Percentiles rank a stretch among this genome's conserved stretches.
phyloP scores from a whole-genome alignment of 2,113 vertebrate genomes.

The Galeopterus variegatus region DNA sequence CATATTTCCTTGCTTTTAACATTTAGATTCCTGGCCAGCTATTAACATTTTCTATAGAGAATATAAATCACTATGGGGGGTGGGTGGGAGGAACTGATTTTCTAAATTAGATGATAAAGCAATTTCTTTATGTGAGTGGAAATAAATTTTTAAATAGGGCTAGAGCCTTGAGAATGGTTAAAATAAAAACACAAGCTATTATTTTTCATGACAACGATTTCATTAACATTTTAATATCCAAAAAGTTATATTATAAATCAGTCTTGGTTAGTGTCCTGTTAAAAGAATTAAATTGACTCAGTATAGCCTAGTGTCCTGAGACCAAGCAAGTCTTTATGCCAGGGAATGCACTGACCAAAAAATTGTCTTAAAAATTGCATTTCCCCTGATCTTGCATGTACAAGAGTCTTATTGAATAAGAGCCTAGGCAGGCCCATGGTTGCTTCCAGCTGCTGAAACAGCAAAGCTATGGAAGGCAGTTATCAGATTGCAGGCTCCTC shows the following conservation, averaged over 20 bases:
- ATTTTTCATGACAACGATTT: constrained; percentile 65
- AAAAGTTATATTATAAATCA: not conserved
- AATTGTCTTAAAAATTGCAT: not conserved
- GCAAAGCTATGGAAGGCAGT: not conserved
- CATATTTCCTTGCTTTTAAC: constrained; percentile 58
- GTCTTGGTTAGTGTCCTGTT: not conserved
- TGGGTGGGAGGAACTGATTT: constrained; percentile 9
- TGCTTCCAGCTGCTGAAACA: not conserved
- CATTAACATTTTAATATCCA: constrained; percentile 73
- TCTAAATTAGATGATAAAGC: constrained; percentile 68
- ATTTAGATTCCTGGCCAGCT: constrained; percentile 67
- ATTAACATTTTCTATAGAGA: constrained; percentile 67
- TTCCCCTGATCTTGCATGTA: not conserved
- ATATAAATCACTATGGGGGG: constrained; percentile 67
- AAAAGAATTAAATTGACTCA: not conserved
- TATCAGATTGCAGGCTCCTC: not conserved
- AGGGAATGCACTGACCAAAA: constrained; percentile 30
- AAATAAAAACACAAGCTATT: constrained; percentile 53
- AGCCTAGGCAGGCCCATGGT: not conserved
- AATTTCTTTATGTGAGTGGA: constrained; percentile 61
- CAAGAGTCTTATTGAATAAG: not conserved
- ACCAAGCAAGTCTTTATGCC: not conserved
- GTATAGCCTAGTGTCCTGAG: not conserved
- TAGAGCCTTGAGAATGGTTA: not conserved
- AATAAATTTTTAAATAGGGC: constrained; percentile 59